Evolutionary conservation across 2,797 vertebrate genomes (phyloP), one percentile per base, ranked within the genome.

Genomic region (Rhinophrynus dorsalis): DNA sequence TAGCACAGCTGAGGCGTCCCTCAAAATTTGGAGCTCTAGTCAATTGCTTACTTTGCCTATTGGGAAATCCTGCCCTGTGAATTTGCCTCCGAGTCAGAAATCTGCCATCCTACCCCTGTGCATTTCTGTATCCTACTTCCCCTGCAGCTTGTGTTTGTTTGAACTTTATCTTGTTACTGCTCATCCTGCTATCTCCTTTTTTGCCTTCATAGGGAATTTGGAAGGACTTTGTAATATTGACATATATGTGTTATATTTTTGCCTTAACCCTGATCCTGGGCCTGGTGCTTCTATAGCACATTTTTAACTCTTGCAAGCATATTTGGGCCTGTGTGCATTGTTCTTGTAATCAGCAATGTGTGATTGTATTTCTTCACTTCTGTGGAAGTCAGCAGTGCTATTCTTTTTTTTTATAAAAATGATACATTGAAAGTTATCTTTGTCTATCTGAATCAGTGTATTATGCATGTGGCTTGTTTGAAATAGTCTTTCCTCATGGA

Each of bases 321-420:
- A 30, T 58, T 24, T 30, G 33, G 54, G 23, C 33, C 24, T 17
- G 29, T 72, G 68, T 57, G 38, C 2, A 8, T 57, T 42, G 52
- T 65, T 51, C n/a, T 88, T 89, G 85, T 84, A 87, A 86, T 87
- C 84, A 85, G 84, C 84, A 84, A 86, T 83, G 80, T 92, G 83
- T 80, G 84, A 86, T 82, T 88, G 83, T 87, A 87, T 82, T 80
- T 82, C 79, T 89, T 92, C 93, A 89, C 84, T 83, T 91, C 86
- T 84, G 88, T 90, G 87, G 86, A 85, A 92, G 85, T 85, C 86
- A 86, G 82, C 82, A 91, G 88, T 93, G 87, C 88, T 87, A 84
- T 92, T 96, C 96, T 91, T 94, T 94, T 92, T 96, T 96, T 91
- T 94, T 94, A 92, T 93, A 92, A 91, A 93, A 85, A 74, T 32